Evolutionary conservation across 2,888 invertebrate species (phyloP), one percentile per base, ranked within the genome.

Genomic region (Ditula angustiorana): DNA sequence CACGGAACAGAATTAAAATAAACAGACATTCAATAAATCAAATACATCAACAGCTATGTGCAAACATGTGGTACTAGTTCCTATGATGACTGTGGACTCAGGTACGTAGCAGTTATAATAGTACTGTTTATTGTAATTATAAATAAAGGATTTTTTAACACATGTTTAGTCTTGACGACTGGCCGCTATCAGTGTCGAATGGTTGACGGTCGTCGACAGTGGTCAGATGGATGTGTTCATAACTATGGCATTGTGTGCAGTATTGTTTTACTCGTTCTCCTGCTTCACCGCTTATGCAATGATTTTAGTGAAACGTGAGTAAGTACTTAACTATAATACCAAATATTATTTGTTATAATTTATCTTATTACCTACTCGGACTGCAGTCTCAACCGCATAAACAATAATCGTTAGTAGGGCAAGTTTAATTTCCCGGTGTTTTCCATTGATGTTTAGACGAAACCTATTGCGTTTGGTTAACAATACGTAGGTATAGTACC

Each of bases 21-120:
- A 10, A 46, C 21, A 23, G 2, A 1, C 7, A 46, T 5, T 8
- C 13, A 8, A 35, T 13, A n/a, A 35, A n/a, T 13, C 5, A 13
- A 1, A 4, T 13, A 35, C 13, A 11, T 23, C 26, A 35, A 10
- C 26, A 5, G 67, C 68, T 69, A 90, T 89, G 90, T 90, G 89
- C 74, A 86, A 87, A 75, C 85, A 87, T 77, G 79, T 85, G 74
- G 81, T 84, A 35, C 74, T 86, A 67, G 81, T 87, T 77, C 82
- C 86, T 69, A 79, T 87, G 79, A 87, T 85, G 61, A 76, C 75
- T 41, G 70, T 73, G 67, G 86, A 88, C 67, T 69, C 83, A 71
- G 86, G 90, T 90, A 76, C 72, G 87, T 79, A 33, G 30, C 8
- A 16, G 16, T 4, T 52, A 53, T 16, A 61, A 67, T 23, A 49